phyloP scores from a whole-genome alignment of 2,888 invertebrate species.

The Dusona sp. region DNA sequence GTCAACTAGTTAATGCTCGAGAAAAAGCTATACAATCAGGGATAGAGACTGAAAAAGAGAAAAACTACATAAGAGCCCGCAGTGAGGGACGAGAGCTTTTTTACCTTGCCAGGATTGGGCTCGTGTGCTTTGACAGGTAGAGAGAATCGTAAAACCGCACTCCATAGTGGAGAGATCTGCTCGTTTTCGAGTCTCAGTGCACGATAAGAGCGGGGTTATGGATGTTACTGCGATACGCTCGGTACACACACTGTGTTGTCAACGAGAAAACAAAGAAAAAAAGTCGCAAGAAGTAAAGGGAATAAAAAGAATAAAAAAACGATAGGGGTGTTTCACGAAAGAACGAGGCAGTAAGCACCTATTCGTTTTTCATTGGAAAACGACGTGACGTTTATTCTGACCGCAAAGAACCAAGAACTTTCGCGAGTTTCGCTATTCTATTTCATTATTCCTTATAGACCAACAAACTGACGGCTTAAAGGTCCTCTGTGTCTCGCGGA shows the following conservation, averaged over 20 bases:
- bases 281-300: constrained; percentile 13
- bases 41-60: constrained; percentile 12
- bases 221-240: constrained; percentile 52
- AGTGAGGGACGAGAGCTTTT: constrained; percentile 21
- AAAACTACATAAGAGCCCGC: background rate
- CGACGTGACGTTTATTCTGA: constrained; percentile 42
- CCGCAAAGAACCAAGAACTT: constrained; percentile 40
- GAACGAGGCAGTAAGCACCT: constrained; percentile 59
- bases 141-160: constrained; percentile 53
- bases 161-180: constrained; percentile 14
- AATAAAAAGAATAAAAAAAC: constrained; percentile 14
- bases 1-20: constrained; percentile 3
- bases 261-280: constrained; percentile 49
- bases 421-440: constrained; percentile 44
- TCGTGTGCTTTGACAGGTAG: constrained; percentile 42
- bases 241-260: constrained; percentile 53
- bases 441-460: constrained; percentile 21
- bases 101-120: constrained; percentile 29
- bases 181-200: constrained; percentile 49
- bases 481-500: background rate
- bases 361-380: constrained; percentile 64
- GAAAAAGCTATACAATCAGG: constrained; percentile 9
- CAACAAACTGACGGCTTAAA: background rate
- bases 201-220: constrained; percentile 29
- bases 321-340: constrained; percentile 51